These are phyloP conservation scores for Epistrophella euchroma DNA, from an alignment of 2,888 invertebrate species.

Conservation along the genomic window DNA sequence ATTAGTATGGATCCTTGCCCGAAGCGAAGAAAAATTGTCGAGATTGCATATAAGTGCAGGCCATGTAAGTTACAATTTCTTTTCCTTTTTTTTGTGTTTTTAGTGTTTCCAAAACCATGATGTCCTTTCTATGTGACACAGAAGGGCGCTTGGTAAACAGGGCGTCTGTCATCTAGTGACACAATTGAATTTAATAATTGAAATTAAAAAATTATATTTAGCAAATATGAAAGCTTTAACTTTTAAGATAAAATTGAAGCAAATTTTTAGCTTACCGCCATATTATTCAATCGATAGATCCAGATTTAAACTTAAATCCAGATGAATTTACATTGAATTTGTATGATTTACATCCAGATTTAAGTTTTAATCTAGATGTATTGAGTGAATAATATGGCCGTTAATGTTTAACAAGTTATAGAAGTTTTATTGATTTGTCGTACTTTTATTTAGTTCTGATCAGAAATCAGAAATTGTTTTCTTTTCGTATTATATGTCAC, in stretches of 20 bases:
- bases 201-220: not conserved
- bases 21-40: constrained; percentile 94
- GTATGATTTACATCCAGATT: too few species aligned
- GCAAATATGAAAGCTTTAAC: too few species aligned
- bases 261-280: not conserved
- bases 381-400: too few species aligned
- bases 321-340: too few species aligned
- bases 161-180: not conserved
- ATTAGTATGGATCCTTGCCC: constrained; percentile 91
- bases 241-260: too few species aligned
- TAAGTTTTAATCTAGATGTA: too few species aligned
- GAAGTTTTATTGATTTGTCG: too few species aligned
- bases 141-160: not conserved
- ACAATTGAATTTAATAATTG: not conserved
- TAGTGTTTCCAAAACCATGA: not conserved
- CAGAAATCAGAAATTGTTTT: too few species aligned
- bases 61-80: constrained; percentile 91
- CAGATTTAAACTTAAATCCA: too few species aligned
- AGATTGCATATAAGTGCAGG: constrained; percentile 98
- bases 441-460: too few species aligned
- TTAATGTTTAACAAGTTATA: not conserved
- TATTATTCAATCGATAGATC: too few species aligned
- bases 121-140: not conserved
- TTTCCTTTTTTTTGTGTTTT: constrained; percentile 8
- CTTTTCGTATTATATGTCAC: too few species aligned